Evolutionary conservation across 2,888 invertebrate species (phyloP).

Genomic region (Isotomurus palustris): DNA sequence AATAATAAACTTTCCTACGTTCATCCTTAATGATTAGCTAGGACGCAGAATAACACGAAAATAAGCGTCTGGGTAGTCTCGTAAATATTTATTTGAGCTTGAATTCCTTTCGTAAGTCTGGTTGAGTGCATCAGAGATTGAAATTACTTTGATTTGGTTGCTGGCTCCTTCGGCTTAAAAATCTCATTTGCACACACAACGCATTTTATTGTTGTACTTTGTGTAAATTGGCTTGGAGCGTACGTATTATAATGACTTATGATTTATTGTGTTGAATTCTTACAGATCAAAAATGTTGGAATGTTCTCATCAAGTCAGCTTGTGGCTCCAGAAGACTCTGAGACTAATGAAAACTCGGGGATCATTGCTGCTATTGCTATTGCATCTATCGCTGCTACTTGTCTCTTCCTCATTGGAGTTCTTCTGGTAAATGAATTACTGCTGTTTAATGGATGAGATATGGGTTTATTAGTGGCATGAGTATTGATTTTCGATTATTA

Average conservation of each 20-base stretch:
- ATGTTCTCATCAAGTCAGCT: conserved; percentile 39
- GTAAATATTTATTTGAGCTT: too few species aligned
- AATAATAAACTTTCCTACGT: too few species aligned
- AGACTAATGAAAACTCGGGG: conserved; percentile 52
- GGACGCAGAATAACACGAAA: too few species aligned
- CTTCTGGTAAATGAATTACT: conserved; percentile 67
- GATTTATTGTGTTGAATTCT: not conserved
- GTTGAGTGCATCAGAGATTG: too few species aligned
- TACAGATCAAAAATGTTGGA: conserved; percentile 43
- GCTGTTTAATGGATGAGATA: not conserved
- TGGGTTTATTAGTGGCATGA: not conserved
- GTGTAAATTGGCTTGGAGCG: not conserved
- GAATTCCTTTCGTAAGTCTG: too few species aligned
- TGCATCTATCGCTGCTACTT: conserved; percentile 72
- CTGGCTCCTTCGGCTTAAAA: too few species aligned
- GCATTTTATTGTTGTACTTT: too few species aligned
- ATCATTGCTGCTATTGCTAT: conserved; percentile 76
- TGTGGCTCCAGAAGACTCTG: conserved; percentile 24
- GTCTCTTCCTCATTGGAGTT: conserved; percentile 69
- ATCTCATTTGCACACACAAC: too few species aligned
- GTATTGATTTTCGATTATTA: too few species aligned
- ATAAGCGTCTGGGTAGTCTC: too few species aligned
- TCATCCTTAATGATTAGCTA: too few species aligned
- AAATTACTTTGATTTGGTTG: too few species aligned
- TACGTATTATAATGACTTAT: not conserved